Evolutionary conservation across 2,888 invertebrate genomes (phyloP), one percentile per base, ranked within the genome.

Genomic region (Mycalesis mineus): DNA sequence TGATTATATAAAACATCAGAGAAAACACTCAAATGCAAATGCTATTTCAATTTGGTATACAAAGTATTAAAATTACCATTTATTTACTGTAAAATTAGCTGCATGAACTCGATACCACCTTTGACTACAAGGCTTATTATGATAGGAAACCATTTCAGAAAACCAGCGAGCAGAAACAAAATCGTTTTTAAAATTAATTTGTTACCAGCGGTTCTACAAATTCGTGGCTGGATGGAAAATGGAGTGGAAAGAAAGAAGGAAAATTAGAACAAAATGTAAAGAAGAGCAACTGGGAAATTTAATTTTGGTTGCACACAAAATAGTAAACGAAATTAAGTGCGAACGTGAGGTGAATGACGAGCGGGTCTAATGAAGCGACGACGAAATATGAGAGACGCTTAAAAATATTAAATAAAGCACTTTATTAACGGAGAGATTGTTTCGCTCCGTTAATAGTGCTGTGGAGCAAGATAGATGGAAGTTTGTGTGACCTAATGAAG

Each of bases 261-360:
- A 63, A 69, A 73, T 75, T 74, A 76, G 70, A 65, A 64, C 63
- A 65, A 60, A 64, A 68, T 70, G 65, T 69, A 65, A 67, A 58
- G 66, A 63, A 53, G 57, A 57, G 69, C 64, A 68, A 74, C 73
- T 76, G 71, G 68, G 69, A 73, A 75, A 74, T 72, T 74, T 73
- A 74, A 71, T 71, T 77, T 70, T 69, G 66, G 67, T 76, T 69
- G 78, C 76, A 78, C 78, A 78, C 79, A 79, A 82, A 82, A 83
- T 80, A 77, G 81, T 83, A 84, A 84, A 83, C 77, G 75, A 72
- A 80, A 84, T 85, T 82, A 84, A 81, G 75, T 70, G 69, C 56
- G 72, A 65, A 71, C 77, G 78, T 61, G 58, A 61, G 61, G 49
- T 49, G 55, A 61, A 61, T 61, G 50, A 37, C 37, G 56, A 56